Evolutionary conservation across 2,888 invertebrate species (phyloP).

Genomic region (Agonopterix alstromeriana): DNA sequence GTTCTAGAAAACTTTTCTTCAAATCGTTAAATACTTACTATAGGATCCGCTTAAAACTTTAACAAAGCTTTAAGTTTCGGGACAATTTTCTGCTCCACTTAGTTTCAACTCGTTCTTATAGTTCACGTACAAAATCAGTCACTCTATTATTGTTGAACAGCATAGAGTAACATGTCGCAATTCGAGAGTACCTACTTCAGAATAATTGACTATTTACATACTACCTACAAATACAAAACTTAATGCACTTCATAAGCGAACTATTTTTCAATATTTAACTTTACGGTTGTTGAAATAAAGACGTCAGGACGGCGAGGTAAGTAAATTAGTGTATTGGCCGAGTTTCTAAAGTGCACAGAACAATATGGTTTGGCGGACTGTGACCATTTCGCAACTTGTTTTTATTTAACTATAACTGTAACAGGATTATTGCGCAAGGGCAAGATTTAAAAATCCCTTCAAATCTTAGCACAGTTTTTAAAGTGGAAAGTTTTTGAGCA

Average conservation of each 20-base stretch:
- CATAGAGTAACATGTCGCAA: constrained; percentile 11
- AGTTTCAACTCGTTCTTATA: background rate
- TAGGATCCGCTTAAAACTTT: background rate
- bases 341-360: constrained; percentile 21
- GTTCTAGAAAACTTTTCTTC: too few species aligned
- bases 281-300: background rate
- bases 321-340: constrained; percentile 1
- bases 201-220: constrained; percentile 18
- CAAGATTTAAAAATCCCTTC: too few species aligned
- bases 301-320: background rate
- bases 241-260: background rate
- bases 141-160: background rate
- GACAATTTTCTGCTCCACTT: constrained; percentile 3
- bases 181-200: constrained; percentile 14
- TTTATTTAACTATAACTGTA: constrained; percentile 7
- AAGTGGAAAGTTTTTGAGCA: background rate
- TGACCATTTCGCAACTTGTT: constrained; percentile 40
- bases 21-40: background rate
- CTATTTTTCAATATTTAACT: constrained; percentile 1
- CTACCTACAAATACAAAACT: constrained; percentile 3
- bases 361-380: constrained; percentile 35
- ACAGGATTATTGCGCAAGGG: too few species aligned
- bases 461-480: background rate
- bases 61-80: background rate
- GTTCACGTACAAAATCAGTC: constrained; percentile 1